phyloP scores from a whole-genome alignment of 1,140 invertebrate species.

The Heliothis subflexa region DNA sequence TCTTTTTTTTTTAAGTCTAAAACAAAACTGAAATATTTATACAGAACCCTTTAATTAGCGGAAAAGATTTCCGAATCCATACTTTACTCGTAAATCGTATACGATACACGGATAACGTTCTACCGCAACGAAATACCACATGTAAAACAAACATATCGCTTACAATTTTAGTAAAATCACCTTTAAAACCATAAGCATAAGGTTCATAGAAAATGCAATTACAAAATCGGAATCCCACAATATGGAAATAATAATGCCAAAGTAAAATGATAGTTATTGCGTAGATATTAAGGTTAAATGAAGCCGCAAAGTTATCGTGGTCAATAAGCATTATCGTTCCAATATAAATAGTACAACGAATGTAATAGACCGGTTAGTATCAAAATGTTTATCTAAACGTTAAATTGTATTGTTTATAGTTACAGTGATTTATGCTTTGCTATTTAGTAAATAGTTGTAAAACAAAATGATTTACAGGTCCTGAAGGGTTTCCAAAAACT shows the following conservation, averaged over 20 bases:
- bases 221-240: conserved; percentile 4
- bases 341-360: conserved; percentile 15
- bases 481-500: neutral
- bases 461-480: conserved; percentile 5
- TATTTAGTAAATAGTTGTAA: conserved; percentile 17
- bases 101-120: conserved; percentile 60
- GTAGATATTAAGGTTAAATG: neutral
- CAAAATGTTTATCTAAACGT: conserved; percentile 25
- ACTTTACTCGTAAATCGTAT: conserved; percentile 60
- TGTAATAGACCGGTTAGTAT: conserved; percentile 36
- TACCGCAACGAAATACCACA: conserved; percentile 57
- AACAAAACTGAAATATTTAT: conserved; percentile 14
- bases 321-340: conserved; percentile 15
- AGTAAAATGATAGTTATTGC: neutral
- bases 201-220: neutral
- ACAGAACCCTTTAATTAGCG: conserved; percentile 42
- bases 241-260: neutral
- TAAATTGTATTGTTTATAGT: conserved; percentile 18
- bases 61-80: conserved; percentile 54
- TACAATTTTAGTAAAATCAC: neutral
- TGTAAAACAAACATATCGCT: conserved; percentile 47
- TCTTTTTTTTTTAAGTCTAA: too few species aligned
- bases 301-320: neutral
- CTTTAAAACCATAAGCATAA: neutral
- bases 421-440: neutral